Percentiles rank a stretch among this genome's conserved stretches.
Conservation (phyloP, 2,888 invertebrate genomes). For the Theodoxus fluviatilis region DNA sequence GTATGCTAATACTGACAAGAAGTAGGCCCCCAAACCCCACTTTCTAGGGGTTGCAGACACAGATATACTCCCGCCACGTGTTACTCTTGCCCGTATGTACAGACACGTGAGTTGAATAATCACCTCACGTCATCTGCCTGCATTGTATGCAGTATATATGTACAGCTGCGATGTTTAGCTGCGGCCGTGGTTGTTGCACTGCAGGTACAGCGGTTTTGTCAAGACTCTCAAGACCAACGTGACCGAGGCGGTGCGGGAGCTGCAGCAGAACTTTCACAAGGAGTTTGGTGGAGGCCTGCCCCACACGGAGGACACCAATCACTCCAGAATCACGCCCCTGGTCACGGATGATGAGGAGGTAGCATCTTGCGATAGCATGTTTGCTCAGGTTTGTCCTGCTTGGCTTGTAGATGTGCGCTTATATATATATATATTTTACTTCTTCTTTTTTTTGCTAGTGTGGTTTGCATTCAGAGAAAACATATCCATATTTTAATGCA, state of each 20-base stretch:
- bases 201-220: constrained; percentile 54
- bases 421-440: neutral
- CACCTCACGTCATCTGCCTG: too few species aligned
- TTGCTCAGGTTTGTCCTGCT: constrained; percentile 50
- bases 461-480: too few species aligned
- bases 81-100: too few species aligned
- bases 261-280: constrained; percentile 58
- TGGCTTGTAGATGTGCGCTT: neutral
- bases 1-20: too few species aligned
- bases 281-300: constrained; percentile 52
- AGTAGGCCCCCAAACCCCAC: too few species aligned
- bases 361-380: constrained; percentile 58
- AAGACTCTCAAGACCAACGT: constrained; percentile 51
- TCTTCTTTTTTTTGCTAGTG: too few species aligned
- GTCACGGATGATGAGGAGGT: constrained; percentile 52
- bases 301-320: too few species aligned
- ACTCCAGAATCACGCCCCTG: too few species aligned
- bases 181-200: neutral
- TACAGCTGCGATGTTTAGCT: neutral
- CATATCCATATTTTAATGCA: too few species aligned
- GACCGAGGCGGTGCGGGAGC: constrained; percentile 48
- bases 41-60: too few species aligned
- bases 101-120: too few species aligned
- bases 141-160: neutral
- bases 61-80: too few species aligned